Evolutionary conservation across 2,888 invertebrate species (phyloP).

Genomic region (Drosophila neotestacea): DNA sequence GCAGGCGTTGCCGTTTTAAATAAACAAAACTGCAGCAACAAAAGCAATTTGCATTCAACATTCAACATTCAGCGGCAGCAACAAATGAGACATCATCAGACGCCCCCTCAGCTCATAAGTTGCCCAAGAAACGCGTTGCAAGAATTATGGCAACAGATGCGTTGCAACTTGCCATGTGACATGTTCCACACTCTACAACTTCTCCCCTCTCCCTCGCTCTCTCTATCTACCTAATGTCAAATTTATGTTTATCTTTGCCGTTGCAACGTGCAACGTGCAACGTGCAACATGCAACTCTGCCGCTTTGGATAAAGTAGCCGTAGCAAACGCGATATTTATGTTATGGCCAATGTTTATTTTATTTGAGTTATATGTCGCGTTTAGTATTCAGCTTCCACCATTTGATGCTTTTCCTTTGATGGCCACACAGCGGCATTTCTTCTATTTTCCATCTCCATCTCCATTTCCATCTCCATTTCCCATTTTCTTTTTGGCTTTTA

Average conservation of each 20-base stretch:
- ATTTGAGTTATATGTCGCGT: slow-evolving; percentile 73
- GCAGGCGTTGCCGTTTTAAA: slow-evolving; percentile 22
- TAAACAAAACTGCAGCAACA: slow-evolving; percentile 34
- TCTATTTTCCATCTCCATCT: not conserved
- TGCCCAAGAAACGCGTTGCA: slow-evolving; percentile 57
- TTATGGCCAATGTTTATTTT: slow-evolving; percentile 75
- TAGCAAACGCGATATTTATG: slow-evolving; percentile 71
- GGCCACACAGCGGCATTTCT: slow-evolving; percentile 48
- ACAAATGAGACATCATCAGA: slow-evolving; percentile 74
- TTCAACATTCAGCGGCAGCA: slow-evolving; percentile 36
- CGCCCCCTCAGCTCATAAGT: slow-evolving; percentile 28
- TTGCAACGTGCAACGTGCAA: slow-evolving; percentile 14
- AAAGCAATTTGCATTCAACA: slow-evolving; percentile 28
- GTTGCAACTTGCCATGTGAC: slow-evolving; percentile 52
- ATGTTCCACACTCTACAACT: slow-evolving; percentile 19
- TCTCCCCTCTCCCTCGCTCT: not conserved
- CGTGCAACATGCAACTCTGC: slow-evolving; percentile 17
- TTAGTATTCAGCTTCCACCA: slow-evolving; percentile 27
- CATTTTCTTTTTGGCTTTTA: slow-evolving; percentile 42
- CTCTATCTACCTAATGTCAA: slow-evolving; percentile 50
- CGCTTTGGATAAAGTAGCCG: slow-evolving; percentile 15
- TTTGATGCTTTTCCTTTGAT: slow-evolving; percentile 40
- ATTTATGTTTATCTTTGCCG: slow-evolving; percentile 68
- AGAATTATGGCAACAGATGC: slow-evolving; percentile 81
- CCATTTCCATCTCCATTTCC: slow-evolving; percentile 3